phyloP scores from a whole-genome alignment of 2,888 invertebrate species.

The Limnephilus auricula region DNA sequence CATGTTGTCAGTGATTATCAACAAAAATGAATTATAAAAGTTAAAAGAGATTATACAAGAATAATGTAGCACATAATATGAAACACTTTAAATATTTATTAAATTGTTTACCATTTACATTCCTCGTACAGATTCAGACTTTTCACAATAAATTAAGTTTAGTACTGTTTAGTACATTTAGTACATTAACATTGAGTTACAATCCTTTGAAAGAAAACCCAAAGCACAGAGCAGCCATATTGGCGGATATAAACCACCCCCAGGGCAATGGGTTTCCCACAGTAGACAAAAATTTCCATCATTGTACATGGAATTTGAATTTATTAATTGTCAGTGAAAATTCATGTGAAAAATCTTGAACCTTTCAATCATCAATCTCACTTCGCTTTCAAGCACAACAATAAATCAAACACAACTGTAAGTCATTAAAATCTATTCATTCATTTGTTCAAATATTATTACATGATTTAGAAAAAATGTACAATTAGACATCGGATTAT shows the following conservation, averaged over 20 bases:
- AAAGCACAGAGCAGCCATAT: slow-evolving; percentile 24
- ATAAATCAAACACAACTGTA: background rate
- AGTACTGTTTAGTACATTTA: background rate
- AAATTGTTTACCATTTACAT: background rate
- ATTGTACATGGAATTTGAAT: background rate
- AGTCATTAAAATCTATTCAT: background rate
- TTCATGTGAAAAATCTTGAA: background rate
- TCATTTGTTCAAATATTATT: background rate
- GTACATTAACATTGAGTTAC: background rate
- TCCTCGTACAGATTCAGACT: background rate
- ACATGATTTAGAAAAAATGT: background rate
- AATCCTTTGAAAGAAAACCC: background rate
- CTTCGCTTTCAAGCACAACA: no score
- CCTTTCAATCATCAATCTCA: background rate
- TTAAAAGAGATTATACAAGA: background rate
- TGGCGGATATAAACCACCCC: slow-evolving; percentile 47
- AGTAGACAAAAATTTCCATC: background rate
- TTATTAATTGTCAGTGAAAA: background rate
- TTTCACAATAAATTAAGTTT: background rate
- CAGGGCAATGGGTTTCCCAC: background rate
- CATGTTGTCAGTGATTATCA: background rate
- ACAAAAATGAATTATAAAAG: background rate
- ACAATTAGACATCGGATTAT: background rate
- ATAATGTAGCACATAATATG: background rate
- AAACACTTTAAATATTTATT: background rate